Percentiles rank a stretch among this genome's conserved stretches.
phyloP scores from a whole-genome alignment of 2,888 invertebrate species.

The Himalopsyche anomala region DNA sequence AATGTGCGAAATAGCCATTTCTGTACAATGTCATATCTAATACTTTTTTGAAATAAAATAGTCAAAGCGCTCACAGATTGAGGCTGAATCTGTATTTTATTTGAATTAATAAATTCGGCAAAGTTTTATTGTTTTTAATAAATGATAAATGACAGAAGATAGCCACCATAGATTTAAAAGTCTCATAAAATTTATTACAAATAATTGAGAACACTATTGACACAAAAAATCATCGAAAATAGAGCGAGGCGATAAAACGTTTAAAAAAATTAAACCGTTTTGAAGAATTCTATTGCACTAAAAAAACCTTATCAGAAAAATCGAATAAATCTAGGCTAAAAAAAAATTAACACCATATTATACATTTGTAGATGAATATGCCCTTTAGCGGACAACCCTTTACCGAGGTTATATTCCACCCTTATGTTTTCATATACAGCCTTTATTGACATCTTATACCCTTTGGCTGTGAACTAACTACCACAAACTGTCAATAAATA shows the following conservation, averaged over 20 bases:
- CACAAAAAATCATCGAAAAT: not conserved
- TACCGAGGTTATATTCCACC: conserved; percentile 57
- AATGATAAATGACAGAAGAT: too few species aligned
- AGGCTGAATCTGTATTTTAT: too few species aligned
- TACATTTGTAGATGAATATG: not conserved
- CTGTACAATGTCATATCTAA: too few species aligned
- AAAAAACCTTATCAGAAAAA: not conserved
- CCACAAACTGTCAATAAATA: conserved; percentile 64
- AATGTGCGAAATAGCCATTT: too few species aligned
- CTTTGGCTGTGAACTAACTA: conserved; percentile 62
- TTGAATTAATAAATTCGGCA: too few species aligned
- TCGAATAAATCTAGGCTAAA: conserved; percentile 1
- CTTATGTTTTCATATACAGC: conserved; percentile 64
- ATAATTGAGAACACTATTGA: conserved; percentile 12
- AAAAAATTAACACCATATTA: conserved; percentile 47
- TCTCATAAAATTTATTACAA: not conserved
- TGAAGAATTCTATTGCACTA: not conserved
- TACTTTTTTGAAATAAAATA: too few species aligned
- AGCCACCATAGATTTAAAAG: not conserved
- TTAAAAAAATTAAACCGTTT: not conserved
- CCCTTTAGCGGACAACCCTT: conserved; percentile 54
- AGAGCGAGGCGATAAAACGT: not conserved
- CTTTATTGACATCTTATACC: conserved; percentile 64
- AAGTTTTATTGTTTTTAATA: too few species aligned
- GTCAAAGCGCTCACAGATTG: too few species aligned